phyloP scores from a whole-genome alignment of 1,140 invertebrate genomes.

The Lutraria rhynchaena region DNA sequence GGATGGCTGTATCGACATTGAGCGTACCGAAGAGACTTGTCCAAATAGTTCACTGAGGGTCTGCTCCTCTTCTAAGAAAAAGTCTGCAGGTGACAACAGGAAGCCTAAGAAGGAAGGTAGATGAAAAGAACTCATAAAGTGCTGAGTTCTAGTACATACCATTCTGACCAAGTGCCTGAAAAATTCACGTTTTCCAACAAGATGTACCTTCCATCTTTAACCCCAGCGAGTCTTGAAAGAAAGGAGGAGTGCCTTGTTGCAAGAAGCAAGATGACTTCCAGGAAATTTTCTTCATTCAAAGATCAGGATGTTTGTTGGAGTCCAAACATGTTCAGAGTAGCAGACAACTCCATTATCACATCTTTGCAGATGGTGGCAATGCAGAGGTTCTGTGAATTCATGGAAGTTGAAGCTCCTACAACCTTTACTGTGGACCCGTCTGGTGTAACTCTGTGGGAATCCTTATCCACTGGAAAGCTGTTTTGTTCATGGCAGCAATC shows the following conservation, averaged over 20 bases:
- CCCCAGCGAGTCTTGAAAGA: not conserved
- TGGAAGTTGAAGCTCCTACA: not conserved
- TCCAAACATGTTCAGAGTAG: not conserved
- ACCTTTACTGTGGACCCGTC: not conserved
- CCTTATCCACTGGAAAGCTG: constrained; percentile 28
- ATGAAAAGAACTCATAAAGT: not conserved
- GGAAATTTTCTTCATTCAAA: not conserved
- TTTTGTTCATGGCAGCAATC: not conserved
- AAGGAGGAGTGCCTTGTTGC: not conserved
- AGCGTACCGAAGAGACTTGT: not conserved
- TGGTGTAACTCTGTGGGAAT: not conserved
- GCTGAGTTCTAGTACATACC: not conserved
- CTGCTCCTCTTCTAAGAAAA: not conserved
- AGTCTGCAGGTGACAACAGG: not conserved
- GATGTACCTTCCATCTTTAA: constrained; percentile 5
- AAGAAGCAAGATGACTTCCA: constrained; percentile 5
- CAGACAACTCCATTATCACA: not conserved
- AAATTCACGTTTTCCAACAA: not conserved
- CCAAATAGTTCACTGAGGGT: not conserved
- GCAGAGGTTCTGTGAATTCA: not conserved
- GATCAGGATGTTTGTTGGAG: not conserved
- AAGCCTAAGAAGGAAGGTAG: not conserved
- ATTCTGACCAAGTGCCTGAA: not conserved
- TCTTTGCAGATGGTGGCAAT: not conserved
- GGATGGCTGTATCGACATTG: not conserved